phyloP scores from a whole-genome alignment of 1,140 invertebrate species.

The Aphis gossypii region DNA sequence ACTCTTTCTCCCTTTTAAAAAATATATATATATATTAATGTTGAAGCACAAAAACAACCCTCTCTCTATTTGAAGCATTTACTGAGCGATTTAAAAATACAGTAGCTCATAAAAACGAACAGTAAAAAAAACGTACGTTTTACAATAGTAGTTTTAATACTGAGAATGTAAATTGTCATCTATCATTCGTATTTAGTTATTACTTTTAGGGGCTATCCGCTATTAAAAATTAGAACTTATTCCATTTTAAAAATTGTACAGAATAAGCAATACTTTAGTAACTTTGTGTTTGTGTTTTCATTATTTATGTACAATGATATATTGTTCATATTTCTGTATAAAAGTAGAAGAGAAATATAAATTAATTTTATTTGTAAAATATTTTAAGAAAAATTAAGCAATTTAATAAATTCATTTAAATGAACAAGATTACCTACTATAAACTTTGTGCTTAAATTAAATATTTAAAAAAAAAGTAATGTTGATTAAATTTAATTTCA shows the following conservation, averaged over 20 bases:
- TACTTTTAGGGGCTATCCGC: neutral
- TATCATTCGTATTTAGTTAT: slow-evolving; percentile 12
- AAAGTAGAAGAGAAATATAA: neutral
- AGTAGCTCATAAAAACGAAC: neutral
- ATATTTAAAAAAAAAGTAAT: neutral
- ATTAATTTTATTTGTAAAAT: neutral
- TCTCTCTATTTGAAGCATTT: slow-evolving; percentile 38
- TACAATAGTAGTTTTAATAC: slow-evolving; percentile 4
- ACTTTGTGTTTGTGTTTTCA: neutral
- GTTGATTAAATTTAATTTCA: neutral
- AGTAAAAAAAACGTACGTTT: slow-evolving; percentile 22
- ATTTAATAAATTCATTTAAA: neutral
- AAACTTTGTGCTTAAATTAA: neutral
- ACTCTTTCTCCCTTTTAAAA: neutral
- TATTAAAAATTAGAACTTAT: neutral
- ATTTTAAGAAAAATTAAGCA: neutral
- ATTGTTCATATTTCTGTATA: neutral
- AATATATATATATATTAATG: slow-evolving; percentile 26
- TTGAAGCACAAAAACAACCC: slow-evolving; percentile 44
- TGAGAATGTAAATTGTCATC: neutral
- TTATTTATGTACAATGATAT: neutral
- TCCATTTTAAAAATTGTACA: neutral
- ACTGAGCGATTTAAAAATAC: slow-evolving; percentile 52
- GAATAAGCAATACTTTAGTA: neutral
- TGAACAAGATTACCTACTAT: neutral